phyloP scores from a whole-genome alignment of 2,113 vertebrate species.

The Prinia subflava region DNA sequence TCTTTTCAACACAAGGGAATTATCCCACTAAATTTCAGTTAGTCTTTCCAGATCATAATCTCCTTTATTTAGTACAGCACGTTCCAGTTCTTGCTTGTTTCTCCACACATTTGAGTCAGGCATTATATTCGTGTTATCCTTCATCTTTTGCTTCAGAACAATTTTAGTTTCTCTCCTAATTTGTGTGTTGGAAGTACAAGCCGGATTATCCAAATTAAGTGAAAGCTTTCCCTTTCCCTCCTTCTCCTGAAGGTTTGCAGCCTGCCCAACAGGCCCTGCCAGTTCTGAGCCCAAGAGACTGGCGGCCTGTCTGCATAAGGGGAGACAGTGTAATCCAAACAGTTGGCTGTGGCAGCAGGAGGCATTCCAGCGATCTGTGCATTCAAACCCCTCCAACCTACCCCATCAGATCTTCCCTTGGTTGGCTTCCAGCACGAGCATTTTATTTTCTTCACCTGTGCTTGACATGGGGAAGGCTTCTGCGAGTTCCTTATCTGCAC shows the following conservation, averaged over 20 bases:
- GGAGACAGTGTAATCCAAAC: slow-evolving; percentile 41
- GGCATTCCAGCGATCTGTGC: slow-evolving; percentile 39
- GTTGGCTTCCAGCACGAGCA: slow-evolving; percentile 1
- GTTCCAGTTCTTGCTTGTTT: slow-evolving; percentile 64
- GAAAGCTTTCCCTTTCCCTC: slow-evolving; percentile 61
- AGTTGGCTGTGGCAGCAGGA: neutral
- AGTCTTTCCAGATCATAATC: slow-evolving; percentile 36
- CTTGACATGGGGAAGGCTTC: neutral
- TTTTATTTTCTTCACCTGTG: slow-evolving; percentile 20
- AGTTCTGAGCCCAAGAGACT: slow-evolving; percentile 45
- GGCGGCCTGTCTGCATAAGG: slow-evolving; percentile 41
- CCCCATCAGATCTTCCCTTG: neutral
- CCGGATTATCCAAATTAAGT: slow-evolving; percentile 55
- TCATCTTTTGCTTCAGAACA: slow-evolving; percentile 57
- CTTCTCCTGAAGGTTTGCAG: slow-evolving; percentile 39
- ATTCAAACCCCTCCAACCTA: neutral
- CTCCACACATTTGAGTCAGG: slow-evolving; percentile 26
- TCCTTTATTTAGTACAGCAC: slow-evolving; percentile 32
- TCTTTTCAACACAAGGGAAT: slow-evolving; percentile 44
- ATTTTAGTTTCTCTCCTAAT: slow-evolving; percentile 62
- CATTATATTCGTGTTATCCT: slow-evolving; percentile 47
- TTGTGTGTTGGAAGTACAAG: slow-evolving; percentile 61
- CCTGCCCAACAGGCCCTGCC: slow-evolving; percentile 47
- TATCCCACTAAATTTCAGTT: slow-evolving; percentile 45
- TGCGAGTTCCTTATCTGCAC: neutral